Evolutionary conservation across 2,797 vertebrate species (phyloP), one percentile per base, ranked within the genome.

Genomic region (Epinephelus coioides): DNA sequence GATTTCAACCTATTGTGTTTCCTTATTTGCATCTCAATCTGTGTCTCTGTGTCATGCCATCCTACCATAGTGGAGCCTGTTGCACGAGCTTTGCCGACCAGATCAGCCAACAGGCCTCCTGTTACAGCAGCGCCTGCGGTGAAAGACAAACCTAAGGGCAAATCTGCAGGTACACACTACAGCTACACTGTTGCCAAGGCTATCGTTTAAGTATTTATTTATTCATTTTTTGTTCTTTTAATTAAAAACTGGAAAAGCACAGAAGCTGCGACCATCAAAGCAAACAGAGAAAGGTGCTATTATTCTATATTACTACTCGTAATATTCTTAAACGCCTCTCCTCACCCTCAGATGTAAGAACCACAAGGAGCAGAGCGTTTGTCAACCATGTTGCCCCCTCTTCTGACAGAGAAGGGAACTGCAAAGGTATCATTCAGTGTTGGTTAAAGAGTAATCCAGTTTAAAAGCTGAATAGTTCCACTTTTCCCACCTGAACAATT

Each of bases 321-420:
- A 23, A 27, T 23, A 13, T 8, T 70, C 11, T 63, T 47, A 54
- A 73, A 68, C 56, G 19, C 55, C 13, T 54, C 50, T 38, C 2
- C 19, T 47, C 7, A 1, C 23, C 46, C 13, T 49, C 67, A 94
- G 92, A 83, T 50, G 46, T 64, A n/a, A 88, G 82, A 73, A 69
- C 46, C 15, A 90, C 90, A 10, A 94, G 88, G 78, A 93, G 87
- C 69, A 92, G 68, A 90, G 84, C 77, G 17, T 14, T 83, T 49
- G 72, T 73, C 40, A 89, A 78, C 30, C 44, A 71, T 65, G 47
- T 81, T 73, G 70, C 61, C 1, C 86, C 89, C 54, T 46, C 87
- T 69, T 59, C 86, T 84, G 84, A 63, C 27, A 61, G 10, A 78
- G 74, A 30, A 15, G 91, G 43, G 56, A 78, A 81, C 21, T 50